phyloP scores from a whole-genome alignment of 2,888 invertebrate species.

The Matsumyia berberina region DNA sequence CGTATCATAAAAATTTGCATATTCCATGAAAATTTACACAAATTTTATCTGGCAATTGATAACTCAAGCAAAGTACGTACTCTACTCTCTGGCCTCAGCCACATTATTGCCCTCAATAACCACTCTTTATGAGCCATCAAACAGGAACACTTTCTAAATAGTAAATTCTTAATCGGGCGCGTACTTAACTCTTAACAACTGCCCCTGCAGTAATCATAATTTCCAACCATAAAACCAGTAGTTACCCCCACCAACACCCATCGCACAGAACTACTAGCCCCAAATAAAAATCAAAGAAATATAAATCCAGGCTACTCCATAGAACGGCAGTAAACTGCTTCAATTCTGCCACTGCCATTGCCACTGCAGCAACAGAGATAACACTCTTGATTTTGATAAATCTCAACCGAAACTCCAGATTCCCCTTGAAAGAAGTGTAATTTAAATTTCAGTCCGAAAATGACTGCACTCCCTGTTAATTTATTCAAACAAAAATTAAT shows the following conservation, averaged over 20 bases:
- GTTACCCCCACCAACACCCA: slow-evolving; percentile 5
- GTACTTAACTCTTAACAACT: slow-evolving; percentile 53
- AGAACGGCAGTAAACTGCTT: slow-evolving; percentile 55
- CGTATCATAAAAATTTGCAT: slow-evolving; percentile 1
- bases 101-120: slow-evolving; percentile 16
- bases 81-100: not conserved
- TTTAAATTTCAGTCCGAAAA: slow-evolving; percentile 67
- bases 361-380: slow-evolving; percentile 46
- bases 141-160: not conserved
- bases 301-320: slow-evolving; percentile 50
- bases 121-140: slow-evolving; percentile 50
- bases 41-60: slow-evolving; percentile 16
- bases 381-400: slow-evolving; percentile 29
- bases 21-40: not conserved
- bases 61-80: slow-evolving; percentile 9
- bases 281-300: slow-evolving; percentile 29
- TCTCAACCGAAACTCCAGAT: slow-evolving; percentile 10
- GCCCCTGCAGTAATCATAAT: slow-evolving; percentile 55
- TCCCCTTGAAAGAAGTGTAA: slow-evolving; percentile 42
- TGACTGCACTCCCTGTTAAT: slow-evolving; percentile 67
- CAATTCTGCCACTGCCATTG: slow-evolving; percentile 13
- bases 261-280: not conserved
- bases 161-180: slow-evolving; percentile 44
- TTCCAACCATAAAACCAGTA: slow-evolving; percentile 32
- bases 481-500: slow-evolving; percentile 76